These are phyloP conservation scores for Chlamydotis undulata DNA, from an alignment of 2,113 vertebrate genomes.

Conservation along the genomic window DNA sequence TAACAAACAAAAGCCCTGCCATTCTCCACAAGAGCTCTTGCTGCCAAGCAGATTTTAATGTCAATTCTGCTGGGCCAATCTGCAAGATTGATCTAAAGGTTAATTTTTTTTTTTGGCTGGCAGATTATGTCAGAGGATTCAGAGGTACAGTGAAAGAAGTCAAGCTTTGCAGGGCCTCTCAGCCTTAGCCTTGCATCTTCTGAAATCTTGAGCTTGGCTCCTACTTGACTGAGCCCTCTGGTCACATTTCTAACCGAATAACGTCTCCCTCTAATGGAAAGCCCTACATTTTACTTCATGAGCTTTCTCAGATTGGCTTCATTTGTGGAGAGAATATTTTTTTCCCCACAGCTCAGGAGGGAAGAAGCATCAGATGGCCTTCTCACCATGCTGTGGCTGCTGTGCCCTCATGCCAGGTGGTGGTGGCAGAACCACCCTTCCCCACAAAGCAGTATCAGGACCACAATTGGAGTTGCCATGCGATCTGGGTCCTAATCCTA, in stretches of 20 bases:
- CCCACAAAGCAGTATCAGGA: background rate
- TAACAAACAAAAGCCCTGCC: background rate
- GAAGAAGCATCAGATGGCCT: background rate
- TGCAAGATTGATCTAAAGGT: background rate
- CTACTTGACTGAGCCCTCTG: background rate
- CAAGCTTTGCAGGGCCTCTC: background rate
- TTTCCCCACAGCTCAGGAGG: background rate
- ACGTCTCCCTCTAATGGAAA: background rate
- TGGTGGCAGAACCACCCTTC: accelerated
- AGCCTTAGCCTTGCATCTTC: background rate
- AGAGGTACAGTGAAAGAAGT: background rate
- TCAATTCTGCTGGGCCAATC: background rate
- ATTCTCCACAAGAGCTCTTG: background rate
- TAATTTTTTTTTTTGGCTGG: background rate
- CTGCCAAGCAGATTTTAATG: background rate
- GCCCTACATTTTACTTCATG: background rate
- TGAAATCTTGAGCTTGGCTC: accelerated
- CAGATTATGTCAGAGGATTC: background rate
- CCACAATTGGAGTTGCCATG: background rate
- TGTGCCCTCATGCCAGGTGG: accelerated
- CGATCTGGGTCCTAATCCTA: background rate
- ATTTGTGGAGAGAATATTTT: background rate
- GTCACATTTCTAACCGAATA: background rate
- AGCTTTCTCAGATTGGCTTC: background rate
- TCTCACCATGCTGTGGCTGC: accelerated